These are phyloP conservation scores for Phlogophora meticulosa DNA, from an alignment of 2,888 invertebrate genomes.

Conservation along the genomic window DNA sequence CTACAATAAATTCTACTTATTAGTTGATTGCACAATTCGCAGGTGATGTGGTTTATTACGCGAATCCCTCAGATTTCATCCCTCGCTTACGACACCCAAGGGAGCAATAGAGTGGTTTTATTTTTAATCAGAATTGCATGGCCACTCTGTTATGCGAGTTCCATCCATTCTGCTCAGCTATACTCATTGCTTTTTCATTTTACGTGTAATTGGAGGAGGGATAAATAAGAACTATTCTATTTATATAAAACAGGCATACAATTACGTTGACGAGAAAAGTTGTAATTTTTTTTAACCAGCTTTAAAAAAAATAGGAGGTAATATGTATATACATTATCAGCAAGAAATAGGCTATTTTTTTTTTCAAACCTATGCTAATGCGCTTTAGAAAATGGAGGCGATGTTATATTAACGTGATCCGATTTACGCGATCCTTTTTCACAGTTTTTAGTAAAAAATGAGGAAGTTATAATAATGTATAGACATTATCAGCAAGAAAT, in stretches of 20 bases:
- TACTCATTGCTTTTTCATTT: conserved; percentile 1
- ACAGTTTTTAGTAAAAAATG: too few species aligned
- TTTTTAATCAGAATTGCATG: conserved; percentile 21
- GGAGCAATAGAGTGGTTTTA: conserved; percentile 34
- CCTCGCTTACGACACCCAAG: conserved; percentile 14
- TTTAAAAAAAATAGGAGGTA: too few species aligned
- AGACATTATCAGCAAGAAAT: too few species aligned
- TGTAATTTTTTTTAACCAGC: background rate
- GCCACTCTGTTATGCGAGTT: background rate
- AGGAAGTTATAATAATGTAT: too few species aligned
- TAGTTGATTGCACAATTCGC: conserved; percentile 7
- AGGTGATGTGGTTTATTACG: conserved; percentile 19
- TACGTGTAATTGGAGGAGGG: background rate
- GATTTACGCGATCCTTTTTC: too few species aligned
- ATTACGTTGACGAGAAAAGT: background rate
- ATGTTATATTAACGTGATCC: too few species aligned
- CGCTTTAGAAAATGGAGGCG: too few species aligned
- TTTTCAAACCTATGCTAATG: too few species aligned
- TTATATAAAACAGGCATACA: background rate
- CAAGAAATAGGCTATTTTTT: too few species aligned
- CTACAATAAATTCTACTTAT: background rate
- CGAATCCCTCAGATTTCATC: conserved; percentile 29
- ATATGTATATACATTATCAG: too few species aligned
- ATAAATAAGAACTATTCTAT: too few species aligned
- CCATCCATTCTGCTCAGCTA: background rate